These are phyloP conservation scores for Diogma glabrata DNA, from an alignment of 2,888 invertebrate genomes.

Conservation along the genomic window DNA sequence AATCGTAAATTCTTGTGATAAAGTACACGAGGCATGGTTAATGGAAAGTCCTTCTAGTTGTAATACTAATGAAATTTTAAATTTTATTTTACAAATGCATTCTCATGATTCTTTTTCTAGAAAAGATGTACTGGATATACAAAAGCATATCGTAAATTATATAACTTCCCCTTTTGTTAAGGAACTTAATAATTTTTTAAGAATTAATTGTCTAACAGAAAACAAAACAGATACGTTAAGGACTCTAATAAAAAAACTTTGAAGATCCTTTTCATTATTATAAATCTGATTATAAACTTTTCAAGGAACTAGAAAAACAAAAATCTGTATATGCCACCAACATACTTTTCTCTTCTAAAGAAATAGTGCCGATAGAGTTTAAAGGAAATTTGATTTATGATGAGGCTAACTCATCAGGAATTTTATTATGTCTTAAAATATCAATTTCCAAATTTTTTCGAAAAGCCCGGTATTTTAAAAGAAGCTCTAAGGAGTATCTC, in stretches of 20 bases:
- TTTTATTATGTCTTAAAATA: not conserved
- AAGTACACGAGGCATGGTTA: no score
- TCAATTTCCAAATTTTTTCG: not conserved
- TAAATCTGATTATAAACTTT: not conserved
- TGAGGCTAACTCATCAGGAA: not conserved
- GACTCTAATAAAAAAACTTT: no score
- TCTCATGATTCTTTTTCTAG: not conserved
- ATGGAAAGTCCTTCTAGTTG: no score
- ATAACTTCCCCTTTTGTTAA: not conserved
- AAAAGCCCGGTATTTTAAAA: not conserved
- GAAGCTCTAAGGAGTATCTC: not conserved
- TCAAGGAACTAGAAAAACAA: not conserved
- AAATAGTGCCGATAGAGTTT: not conserved
- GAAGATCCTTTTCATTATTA: no score
- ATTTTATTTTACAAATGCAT: not conserved
- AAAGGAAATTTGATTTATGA: not conserved
- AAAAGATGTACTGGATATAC: not conserved
- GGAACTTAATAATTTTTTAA: no score
- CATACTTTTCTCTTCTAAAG: not conserved
- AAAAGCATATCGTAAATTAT: not conserved
- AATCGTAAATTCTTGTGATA: no score
- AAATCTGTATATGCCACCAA: no score
- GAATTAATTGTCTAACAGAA: no score
- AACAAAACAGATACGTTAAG: no score
- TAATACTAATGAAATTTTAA: not conserved